These are phyloP conservation scores for Silurus aristotelis DNA, from an alignment of 2,797 vertebrate genomes.

Conservation along the genomic window DNA sequence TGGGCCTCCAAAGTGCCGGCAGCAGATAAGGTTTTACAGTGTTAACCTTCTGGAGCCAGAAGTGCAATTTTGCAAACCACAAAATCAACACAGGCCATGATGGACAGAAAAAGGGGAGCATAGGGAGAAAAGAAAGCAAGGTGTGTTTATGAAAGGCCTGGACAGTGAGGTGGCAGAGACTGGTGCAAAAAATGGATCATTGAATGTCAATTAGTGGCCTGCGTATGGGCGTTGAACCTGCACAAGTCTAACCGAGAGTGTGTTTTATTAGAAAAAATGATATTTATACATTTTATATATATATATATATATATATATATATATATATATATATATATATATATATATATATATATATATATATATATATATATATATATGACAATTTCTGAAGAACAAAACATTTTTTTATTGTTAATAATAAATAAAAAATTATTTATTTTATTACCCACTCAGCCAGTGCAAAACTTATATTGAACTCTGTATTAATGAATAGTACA, in stretches of 20 bases:
- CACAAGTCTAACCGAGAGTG: too few species aligned
- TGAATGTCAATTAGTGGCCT: constrained; percentile 17
- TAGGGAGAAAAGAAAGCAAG: constrained; percentile 69
- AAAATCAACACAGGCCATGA: constrained; percentile 88
- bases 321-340: too few species aligned
- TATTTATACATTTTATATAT: too few species aligned
- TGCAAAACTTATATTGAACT: background rate
- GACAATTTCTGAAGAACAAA: background rate
- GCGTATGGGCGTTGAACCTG: background rate
- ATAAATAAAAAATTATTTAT: too few species aligned
- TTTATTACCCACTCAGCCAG: background rate
- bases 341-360: too few species aligned
- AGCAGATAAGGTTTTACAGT: constrained; percentile 84
- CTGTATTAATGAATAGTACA: constrained; percentile 24
- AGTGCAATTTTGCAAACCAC: constrained; percentile 87
- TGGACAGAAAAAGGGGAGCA: constrained; percentile 70
- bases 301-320: too few species aligned
- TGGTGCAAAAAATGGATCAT: constrained; percentile 35
- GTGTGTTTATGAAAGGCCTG: constrained; percentile 80
- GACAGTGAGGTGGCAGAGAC: constrained; percentile 64
- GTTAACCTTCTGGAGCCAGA: constrained; percentile 81
- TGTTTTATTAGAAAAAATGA: background rate
- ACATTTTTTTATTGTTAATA: too few species aligned
- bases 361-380: too few species aligned
- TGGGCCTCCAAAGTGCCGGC: constrained; percentile 81